Base-by-base conservation (phyloP, 2,888 invertebrate genomes). In the Enchytraeus crypticus region DNA sequence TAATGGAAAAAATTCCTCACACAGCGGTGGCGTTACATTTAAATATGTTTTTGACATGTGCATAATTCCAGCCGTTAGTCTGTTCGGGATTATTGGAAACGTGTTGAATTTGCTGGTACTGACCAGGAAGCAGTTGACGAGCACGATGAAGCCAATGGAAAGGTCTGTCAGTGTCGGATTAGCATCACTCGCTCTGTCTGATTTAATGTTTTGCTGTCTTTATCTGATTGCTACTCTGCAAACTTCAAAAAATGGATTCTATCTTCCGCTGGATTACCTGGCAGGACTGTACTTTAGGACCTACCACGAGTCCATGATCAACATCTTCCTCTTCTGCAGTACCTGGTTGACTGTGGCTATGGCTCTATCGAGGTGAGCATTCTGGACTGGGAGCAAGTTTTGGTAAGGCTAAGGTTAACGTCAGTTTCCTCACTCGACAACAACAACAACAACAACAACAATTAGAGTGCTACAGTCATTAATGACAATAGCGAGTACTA, bases 121-220 rank as follows among this genome's bases (percentile, higher is more conserved):
- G 64, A 88, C 88, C 51, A 83, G 87, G 63, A 67, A 76, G 29
- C 74, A 74, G 64, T 66, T 77, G 26, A 71, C 71, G 56, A 71
- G 70, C 55, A 73, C 75, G 5, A 71, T 76, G 68, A 84, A 86
- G 65, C 87, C 87, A 70, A 86, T 88, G 84, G 84, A 87, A 70
- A 88, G 88, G 47, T 86, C 87, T 0, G 88, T 88, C 45, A 88
- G 88, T 77, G 85, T 88, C 75, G 89, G 79, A 87, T 70, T 81
- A 26, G 75, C 82, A 84, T 87, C 87, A 57, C 85, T 89, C 73
- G 88, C 88, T n/a, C 84, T 86, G 2, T 88, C 88, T 18, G 88
- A 89, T 45, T 82, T 88, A 56, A 80, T 87, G 72, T 76, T 74
- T 63, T 75, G 75, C 64, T 57, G 73, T 18, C 69, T 74, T 56